Base-by-base conservation (phyloP, 2,888 invertebrate genomes). In the Leucozona laternaria region DNA sequence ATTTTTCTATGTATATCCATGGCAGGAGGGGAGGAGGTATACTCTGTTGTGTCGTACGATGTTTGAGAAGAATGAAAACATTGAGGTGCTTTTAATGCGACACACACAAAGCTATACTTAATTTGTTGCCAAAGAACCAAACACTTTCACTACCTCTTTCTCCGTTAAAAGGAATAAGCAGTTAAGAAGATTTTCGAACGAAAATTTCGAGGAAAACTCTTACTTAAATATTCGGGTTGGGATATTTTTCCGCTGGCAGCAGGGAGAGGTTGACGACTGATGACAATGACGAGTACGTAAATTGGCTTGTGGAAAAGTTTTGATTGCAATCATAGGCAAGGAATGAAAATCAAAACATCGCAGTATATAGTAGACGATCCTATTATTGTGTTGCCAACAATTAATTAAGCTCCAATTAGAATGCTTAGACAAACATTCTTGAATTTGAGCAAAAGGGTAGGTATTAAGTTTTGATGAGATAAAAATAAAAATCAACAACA, bases 101-200 rank as follows among this genome's bases (percentile, higher is more conserved):
- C 25, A 71, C n/a, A 77, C 50, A 77, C 37, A 68, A 45, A 37
- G 40, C n/a, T 17, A 13, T 37, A 60, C 37, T 60, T 60, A 37
- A 68, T 17, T 70, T 58, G 48, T 60, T 50, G 48, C n/a, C 48
- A 50, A 58, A 40, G 58, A 50, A 37, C 37, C 45, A 34, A 48
- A 68, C 53, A 68, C 68, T 53, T 50, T 53, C 34, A 40, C 22
- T 60, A 37, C 37, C 20, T 22, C 13, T 34, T 48, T 62, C 48
- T 20, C 45, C 48, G 3, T 34, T 55, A 13, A 25, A 48, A 58
- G 34, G n/a, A 25, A 17, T 68, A 57, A 66, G 55, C 31, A 68
- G 66, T 34, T 76, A 66, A 76, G 76, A 76, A 68, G 66, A 66
- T 76, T 66, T 68, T 37, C n/a, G 10, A 37, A n/a, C 22, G n/a